Evolutionary conservation across 2,797 vertebrate species (phyloP), one percentile per base, ranked within the genome.

Genomic region (Amblyopsis hoosieri): DNA sequence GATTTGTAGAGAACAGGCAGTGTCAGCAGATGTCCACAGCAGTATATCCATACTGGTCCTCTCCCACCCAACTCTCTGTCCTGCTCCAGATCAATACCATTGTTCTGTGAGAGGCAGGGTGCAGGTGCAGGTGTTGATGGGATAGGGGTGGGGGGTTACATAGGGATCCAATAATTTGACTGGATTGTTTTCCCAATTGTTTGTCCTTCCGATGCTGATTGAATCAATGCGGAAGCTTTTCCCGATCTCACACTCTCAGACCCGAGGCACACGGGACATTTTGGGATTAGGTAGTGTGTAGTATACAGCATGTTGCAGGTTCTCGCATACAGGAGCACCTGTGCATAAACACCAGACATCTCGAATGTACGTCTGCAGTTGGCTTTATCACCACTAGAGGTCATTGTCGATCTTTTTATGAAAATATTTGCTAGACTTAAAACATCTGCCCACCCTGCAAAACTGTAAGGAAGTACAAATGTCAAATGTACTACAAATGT

Each of bases 301-400:
- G 37, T 42, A 42, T 42, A 9, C 37, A 42, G 37, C 37, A 42
- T 42, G 37, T 42, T 70, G n/a, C 50, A 47, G 5, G 63, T 62
- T 23, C 64, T 5, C 15, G 33, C 14, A 12, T 51, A 15, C 37
- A 61, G 23, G 33, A 11, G 3, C 55, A 15, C 66, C 3, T 64
- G 12, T 64, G 12, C 13, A 47, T 47, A 72, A 42, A 42, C 37
- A 42, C 7, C 37, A 42, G 37, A 42, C 37, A 9, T 8, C 37
- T 9, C 9, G 1, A 42, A 10, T 42, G 37, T 42, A 9, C 7
- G 1, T 62, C 4, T 33, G 49, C 37, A 45, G 17, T 74, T 62
- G 54, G 46, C 6, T 56, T 72, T 79, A 15, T 66, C 75, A 76
- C 90, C 92, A 89, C 87, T 75, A 90, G 92, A 91, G 85, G 89